Percentiles rank a stretch among this genome's conserved stretches.
These are phyloP conservation scores for Takifugu flavidus DNA, from an alignment of 2,113 vertebrate genomes.

Conservation along the genomic window DNA sequence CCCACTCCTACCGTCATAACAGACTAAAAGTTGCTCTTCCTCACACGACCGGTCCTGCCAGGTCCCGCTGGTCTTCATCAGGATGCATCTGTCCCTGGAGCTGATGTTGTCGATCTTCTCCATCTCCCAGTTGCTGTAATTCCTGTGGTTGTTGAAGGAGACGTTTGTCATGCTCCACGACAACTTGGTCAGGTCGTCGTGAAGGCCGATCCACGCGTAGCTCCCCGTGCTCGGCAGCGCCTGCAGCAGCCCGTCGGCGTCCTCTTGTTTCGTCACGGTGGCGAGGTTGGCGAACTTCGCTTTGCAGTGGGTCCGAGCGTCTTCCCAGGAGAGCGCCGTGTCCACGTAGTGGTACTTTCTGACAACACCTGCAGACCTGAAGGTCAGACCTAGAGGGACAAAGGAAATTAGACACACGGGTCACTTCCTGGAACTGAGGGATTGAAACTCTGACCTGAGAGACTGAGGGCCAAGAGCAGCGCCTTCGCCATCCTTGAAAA, in stretches of 20 bases:
- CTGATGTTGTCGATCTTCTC: rapidly evolving
- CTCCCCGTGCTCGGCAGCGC: rapidly evolving
- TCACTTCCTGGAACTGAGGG: neutral
- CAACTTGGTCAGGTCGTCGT: conserved; percentile 15
- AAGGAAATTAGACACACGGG: neutral
- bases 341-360: conserved; percentile 21
- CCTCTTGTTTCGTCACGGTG: neutral
- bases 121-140: rapidly evolving
- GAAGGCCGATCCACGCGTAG: conserved; percentile 25
- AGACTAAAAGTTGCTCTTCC: rapidly evolving
- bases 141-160: neutral
- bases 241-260: neutral
- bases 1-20: conserved; percentile 18
- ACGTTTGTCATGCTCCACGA: conserved; percentile 2
- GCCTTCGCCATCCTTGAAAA: conserved; percentile 26
- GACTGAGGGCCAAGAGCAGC: conserved; percentile 13
- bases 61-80: rapidly evolving
- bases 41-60: rapidly evolving
- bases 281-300: conserved; percentile 27
- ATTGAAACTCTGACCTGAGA: conserved; percentile 31
- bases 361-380: neutral
- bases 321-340: conserved; percentile 14
- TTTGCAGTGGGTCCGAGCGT: conserved; percentile 34
- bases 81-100: rapidly evolving
- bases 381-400: conserved; percentile 19